Evolutionary conservation across 2,888 invertebrate genomes (phyloP).

Genomic region (Oxytorus armatus): DNA sequence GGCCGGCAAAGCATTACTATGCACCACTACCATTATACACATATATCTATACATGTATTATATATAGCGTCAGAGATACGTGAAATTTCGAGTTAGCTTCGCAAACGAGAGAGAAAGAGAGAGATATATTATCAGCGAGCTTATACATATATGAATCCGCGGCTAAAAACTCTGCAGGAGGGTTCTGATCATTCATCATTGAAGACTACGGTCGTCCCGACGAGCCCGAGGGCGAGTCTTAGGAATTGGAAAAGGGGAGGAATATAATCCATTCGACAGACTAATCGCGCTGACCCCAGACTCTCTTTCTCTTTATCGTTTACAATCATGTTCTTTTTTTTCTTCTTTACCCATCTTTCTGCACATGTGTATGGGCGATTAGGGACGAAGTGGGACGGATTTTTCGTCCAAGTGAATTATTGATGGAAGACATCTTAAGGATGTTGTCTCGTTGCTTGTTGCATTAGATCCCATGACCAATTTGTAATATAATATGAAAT

Average conservation of each 20-base stretch:
- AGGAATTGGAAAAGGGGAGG: conserved; percentile 77
- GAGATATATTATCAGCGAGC: conserved; percentile 69
- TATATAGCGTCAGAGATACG: conserved; percentile 60
- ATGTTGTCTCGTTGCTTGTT: too few species aligned
- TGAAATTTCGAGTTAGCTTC: conserved; percentile 62
- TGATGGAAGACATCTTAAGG: too few species aligned
- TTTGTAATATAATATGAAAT: too few species aligned
- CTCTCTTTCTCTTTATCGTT: conserved; percentile 51
- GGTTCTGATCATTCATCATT: conserved; percentile 84
- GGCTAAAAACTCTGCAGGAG: conserved; percentile 77
- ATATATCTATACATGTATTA: neutral
- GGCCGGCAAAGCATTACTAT: conserved; percentile 65
- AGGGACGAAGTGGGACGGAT: conserved; percentile 72
- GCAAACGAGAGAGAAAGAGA: conserved; percentile 43
- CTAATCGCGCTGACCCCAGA: conserved; percentile 81
- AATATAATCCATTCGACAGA: conserved; percentile 82
- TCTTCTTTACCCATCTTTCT: neutral
- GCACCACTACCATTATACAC: conserved; percentile 11
- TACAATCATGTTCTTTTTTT: conserved; percentile 61
- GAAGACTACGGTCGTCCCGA: conserved; percentile 71
- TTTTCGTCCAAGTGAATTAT: too few species aligned
- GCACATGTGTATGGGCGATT: conserved; percentile 71
- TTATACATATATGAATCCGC: conserved; percentile 52
- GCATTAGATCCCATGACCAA: too few species aligned
- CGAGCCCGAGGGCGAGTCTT: conserved; percentile 76